A percentile compares a stretch with the other conserved stretches of the same genome.
These are phyloP conservation scores for Caerostris darwini DNA, from an alignment of 1,140 invertebrate genomes.

Conservation along the genomic window DNA sequence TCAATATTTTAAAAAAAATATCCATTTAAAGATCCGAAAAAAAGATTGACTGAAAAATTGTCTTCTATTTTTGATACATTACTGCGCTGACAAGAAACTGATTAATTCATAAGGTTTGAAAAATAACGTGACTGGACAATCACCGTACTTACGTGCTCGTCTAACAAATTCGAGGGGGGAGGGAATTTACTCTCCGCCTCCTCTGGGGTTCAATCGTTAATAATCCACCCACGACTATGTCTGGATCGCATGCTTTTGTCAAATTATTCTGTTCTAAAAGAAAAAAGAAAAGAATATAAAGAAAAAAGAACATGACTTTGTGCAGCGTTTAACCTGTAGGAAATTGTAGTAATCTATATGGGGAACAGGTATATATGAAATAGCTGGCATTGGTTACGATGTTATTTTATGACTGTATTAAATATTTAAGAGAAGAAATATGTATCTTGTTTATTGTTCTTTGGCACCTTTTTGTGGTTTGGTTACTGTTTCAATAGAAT, in stretches of 20 bases:
- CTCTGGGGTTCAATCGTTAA: slow-evolving; percentile 4
- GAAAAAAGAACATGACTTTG: background rate
- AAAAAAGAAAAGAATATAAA: background rate
- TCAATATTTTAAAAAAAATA: too few species aligned
- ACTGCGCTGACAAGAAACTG: background rate
- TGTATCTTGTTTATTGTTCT: too few species aligned
- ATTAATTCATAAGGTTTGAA: background rate
- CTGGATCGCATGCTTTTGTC: background rate
- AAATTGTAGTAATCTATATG: background rate
- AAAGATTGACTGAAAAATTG: background rate
- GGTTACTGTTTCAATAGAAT: too few species aligned
- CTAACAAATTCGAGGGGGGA: background rate
- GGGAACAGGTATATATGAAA: background rate
- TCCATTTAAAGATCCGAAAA: too few species aligned
- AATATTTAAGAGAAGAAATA: too few species aligned
- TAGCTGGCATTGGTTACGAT: too few species aligned
- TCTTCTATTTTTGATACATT: background rate
- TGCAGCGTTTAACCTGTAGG: background rate
- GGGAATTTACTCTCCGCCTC: background rate
- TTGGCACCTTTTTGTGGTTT: too few species aligned
- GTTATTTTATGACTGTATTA: too few species aligned
- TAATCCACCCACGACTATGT: slow-evolving; percentile 9
- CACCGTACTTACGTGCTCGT: background rate
- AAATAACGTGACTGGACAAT: background rate
- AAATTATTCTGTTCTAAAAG: background rate